Evolutionary conservation across 2,797 vertebrate species (phyloP), one percentile per base, ranked within the genome.

Genomic region (Danio albolineatus): DNA sequence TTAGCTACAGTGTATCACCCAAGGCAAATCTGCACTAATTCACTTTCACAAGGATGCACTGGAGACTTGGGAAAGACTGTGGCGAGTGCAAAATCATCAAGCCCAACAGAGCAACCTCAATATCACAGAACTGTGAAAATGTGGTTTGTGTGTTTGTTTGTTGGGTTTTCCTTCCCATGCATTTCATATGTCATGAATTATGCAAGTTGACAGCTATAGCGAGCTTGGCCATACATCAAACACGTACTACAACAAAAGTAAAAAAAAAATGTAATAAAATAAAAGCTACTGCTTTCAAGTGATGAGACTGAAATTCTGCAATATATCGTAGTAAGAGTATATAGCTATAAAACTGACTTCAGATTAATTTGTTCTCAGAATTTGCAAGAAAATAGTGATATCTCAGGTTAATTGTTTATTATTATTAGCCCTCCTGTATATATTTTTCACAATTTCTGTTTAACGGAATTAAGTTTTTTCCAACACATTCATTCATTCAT

Each of bases 11-110:
- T 28, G 28, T 54, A 64, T 73, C 21, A 79, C 67, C 60, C 49
- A 49, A 48, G 69, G 78, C 69, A 79, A 59, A 73, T 56, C 48
- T 72, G 41, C 48, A 65, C 67, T 79, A 79, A 79, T 79, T 79
- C 69, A 73, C 78, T 79, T 79, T 73, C 64, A 79, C 60, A 72
- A 62, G 59, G 48, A 43, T 65, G 60, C 78, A 65, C 78, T 38
- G 59, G n/a, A 71, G 57, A 79, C 67, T 62, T 53, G 19, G 48
- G 49, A 39, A 70, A 78, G 36, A n/a, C 10, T 61, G 46, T 16
- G 39, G 19, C 10, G 1, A 0, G 17, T 36, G 57, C 41, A 65
- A 62, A 73, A 72, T 6, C 56, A 4, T 44, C 77, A 51, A 70
- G 67, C 46, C 49, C 56, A 54, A 28, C 46, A 65, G 5, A 71